These are phyloP conservation scores for Melitaea athalia DNA, from an alignment of 2,888 invertebrate species.

Conservation along the genomic window DNA sequence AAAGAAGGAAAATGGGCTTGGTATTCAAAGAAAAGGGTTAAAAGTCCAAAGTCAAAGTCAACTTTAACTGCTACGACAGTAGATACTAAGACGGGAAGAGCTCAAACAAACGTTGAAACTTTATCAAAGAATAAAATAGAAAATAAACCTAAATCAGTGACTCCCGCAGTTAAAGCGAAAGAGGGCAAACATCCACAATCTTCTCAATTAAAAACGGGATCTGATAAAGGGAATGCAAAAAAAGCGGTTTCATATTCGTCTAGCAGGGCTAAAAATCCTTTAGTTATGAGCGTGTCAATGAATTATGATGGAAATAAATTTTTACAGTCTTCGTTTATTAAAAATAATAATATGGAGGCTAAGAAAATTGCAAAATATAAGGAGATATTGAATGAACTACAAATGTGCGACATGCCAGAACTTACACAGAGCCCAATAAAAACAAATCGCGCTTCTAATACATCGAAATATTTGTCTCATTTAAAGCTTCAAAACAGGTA, in stretches of 20 bases:
- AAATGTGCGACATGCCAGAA: conserved; percentile 59
- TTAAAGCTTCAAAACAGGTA: conserved; percentile 33
- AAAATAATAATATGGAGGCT: conserved; percentile 45
- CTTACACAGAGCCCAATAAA: conserved; percentile 51
- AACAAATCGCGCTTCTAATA: conserved; percentile 69
- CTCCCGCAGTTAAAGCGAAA: conserved; percentile 40
- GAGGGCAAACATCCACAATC: conserved; percentile 41
- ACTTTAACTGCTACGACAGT: conserved; percentile 44
- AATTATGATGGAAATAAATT: conserved; percentile 47
- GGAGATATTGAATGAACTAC: conserved; percentile 65
- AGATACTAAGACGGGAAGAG: conserved; percentile 41
- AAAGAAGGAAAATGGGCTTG: conserved; percentile 70
- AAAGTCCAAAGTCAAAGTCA: conserved; percentile 50
- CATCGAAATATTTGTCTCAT: conserved; percentile 51
- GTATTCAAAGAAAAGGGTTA: conserved; percentile 54
- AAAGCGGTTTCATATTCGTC: conserved; percentile 45
- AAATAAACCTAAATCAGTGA: conserved; percentile 38
- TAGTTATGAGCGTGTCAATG: conserved; percentile 60
- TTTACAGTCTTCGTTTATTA: conserved; percentile 38
- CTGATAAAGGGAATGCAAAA: conserved; percentile 43
- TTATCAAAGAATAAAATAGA: conserved; percentile 39
- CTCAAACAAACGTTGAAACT: conserved; percentile 35
- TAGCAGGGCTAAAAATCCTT: conserved; percentile 48
- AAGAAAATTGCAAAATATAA: conserved; percentile 60
- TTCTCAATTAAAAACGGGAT: conserved; percentile 29